A percentile compares a stretch with the other conserved stretches of the same genome.
Evolutionary conservation across 1,140 invertebrate species (phyloP).

Genomic region (Drosophila mauritiana): DNA sequence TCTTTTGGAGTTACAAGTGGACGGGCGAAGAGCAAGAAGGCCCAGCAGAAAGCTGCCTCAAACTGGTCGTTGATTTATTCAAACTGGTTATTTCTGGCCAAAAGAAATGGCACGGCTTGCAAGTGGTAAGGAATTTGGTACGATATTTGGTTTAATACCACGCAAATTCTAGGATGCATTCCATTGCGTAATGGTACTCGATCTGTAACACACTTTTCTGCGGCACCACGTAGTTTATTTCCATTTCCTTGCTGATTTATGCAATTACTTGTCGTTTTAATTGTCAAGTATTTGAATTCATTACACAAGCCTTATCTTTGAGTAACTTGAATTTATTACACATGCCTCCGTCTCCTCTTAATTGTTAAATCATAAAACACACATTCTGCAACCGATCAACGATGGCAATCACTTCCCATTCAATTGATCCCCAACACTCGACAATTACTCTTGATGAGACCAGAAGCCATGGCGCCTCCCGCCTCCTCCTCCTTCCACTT

Average conservation of each 20-base stretch:
- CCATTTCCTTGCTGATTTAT: no score
- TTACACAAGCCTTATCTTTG: neutral
- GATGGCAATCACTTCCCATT: constrained; percentile 42
- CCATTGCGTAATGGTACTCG: no score
- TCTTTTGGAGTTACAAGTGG: constrained; percentile 16
- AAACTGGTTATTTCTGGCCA: constrained; percentile 31
- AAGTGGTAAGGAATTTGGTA: constrained; percentile 5
- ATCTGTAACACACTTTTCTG: no score
- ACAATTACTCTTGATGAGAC: constrained; percentile 37
- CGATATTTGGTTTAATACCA: neutral
- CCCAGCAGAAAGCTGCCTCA: constrained; percentile 6
- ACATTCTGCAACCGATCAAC: constrained; percentile 33
- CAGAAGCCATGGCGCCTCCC: constrained; percentile 36
- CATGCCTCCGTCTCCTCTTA: constrained; percentile 11
- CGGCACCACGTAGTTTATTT: no score
- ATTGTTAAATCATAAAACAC: constrained; percentile 52
- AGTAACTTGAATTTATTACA: constrained; percentile 30
- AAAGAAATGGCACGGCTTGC: constrained; percentile 27
- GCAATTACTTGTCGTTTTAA: no score
- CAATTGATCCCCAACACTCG: constrained; percentile 40
- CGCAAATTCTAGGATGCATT: no score
- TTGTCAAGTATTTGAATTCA: neutral
- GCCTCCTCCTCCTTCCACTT: neutral
- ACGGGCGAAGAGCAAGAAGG: neutral
- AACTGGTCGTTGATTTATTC: constrained; percentile 18